Base-by-base conservation (phyloP, 2,797 vertebrate species). In the Carapus acus region DNA sequence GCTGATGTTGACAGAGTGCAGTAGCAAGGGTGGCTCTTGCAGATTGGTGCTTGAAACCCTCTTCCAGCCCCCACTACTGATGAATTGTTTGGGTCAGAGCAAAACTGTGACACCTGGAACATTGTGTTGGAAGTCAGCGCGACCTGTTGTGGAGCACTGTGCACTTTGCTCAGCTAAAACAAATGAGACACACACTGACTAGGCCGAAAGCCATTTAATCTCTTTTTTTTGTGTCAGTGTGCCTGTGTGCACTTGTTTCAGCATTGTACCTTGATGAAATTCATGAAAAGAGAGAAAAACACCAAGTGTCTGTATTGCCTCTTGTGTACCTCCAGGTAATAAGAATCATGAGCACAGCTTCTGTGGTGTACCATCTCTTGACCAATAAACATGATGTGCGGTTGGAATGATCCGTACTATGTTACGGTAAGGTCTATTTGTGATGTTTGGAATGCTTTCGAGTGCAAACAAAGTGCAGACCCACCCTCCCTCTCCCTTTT, bases 41-140 rank as follows among this genome's bases (percentile, higher is more conserved):
- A 23, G 59, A 52, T 60, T 63, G 71, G 58, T 64, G 24, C 39
- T 53, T 22, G 2, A 33, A 29, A 23, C 36, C 19, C 41, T 7
- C 29, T 27, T 2, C 19, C 7, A 19, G 7, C 15, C 33, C 9
- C 31, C 15, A 40, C 23, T 41, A 29, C 50, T 29, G 43, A 65
- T 58, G 8, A 49, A 31, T 37, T 53, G 18, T 50, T 41, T 53
- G 20, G 44, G 22, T 56, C 4, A 3, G 31, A 72, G 58, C 56
- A 47, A 49, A 27, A 27, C 15, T 3, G 15, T 65, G 58, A 73
- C 59, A 69, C 43, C 54, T 57, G 55, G 61, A 67, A 66, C 60
- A 50, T 19, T 14, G 54, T 69, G 74, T 47, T 17, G 50, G 23
- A 20, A 58, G 44, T 36, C 17, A 57, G 75, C 42, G 33, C 18